Evolutionary conservation across 2,888 invertebrate species (phyloP).

Genomic region (Toxonevra muliebris): DNA sequence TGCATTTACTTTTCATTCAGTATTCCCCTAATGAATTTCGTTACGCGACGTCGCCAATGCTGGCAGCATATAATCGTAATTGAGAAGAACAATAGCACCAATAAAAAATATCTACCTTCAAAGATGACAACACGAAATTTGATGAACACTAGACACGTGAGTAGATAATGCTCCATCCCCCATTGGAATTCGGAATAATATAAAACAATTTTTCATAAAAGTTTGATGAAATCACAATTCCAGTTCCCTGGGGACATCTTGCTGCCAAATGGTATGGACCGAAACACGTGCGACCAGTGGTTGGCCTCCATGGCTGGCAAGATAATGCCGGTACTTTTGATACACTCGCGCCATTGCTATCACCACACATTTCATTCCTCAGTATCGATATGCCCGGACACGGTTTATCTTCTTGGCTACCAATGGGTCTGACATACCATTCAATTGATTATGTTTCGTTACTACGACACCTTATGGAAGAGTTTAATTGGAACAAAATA

Average conservation of each 20-base stretch:
- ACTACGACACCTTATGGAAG: conserved; percentile 69
- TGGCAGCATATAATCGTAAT: too few species aligned
- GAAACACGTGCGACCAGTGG: conserved; percentile 71
- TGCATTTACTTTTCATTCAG: too few species aligned
- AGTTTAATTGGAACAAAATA: conserved; percentile 76
- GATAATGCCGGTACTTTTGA: conserved; percentile 75
- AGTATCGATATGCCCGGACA: conserved; percentile 78
- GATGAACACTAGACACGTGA: too few species aligned
- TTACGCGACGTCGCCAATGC: too few species aligned
- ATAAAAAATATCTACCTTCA: too few species aligned
- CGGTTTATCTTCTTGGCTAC: conserved; percentile 75
- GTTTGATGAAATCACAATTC: conserved; percentile 73
- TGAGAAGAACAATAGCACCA: too few species aligned
- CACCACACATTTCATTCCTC: conserved; percentile 66
- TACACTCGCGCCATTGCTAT: conserved; percentile 72
- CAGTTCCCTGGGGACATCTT: conserved; percentile 75
- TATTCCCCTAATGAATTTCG: too few species aligned
- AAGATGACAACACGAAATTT: too few species aligned
- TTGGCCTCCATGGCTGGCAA: conserved; percentile 74
- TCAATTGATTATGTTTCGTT: conserved; percentile 64
- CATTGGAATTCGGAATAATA: too few species aligned
- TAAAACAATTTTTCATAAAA: conserved; percentile 40
- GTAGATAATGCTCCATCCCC: too few species aligned
- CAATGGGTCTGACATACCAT: conserved; percentile 69
- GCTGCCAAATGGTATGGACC: conserved; percentile 78